Evolutionary conservation across 2,797 vertebrate species (phyloP), one percentile per base, ranked within the genome.

Genomic region (Pyrocephalus nanus): DNA sequence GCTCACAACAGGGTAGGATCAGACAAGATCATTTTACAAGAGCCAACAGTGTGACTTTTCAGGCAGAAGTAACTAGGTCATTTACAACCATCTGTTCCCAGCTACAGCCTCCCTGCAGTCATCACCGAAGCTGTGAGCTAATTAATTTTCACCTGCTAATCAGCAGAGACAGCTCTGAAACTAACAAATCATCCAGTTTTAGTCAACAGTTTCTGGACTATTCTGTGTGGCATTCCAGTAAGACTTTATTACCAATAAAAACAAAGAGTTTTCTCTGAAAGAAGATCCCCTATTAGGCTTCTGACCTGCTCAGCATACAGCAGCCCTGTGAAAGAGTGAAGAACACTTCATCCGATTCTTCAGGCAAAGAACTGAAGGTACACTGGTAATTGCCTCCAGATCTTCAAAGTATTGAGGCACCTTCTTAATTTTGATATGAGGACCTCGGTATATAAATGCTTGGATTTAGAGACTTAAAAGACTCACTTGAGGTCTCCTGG

Each of bases 11-110:
- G 58, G 27, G 55, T 55, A 88, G 82, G 67, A 77, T 55, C 66
- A 80, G 67, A 81, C 43, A 57, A 73, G 75, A 66, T 40, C 73
- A 53, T 40, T 94, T 93, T 54, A 86, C 79, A 62, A 32, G 62
- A 81, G 36, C 58, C 55, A 78, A 11, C 8, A 4, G 79, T 29
- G 62, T 93, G 83, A 84, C 83, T 93, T 61, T 70, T 75, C 90
- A 95, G 93, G 95, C 95, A 93, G 90, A 86, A 92, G 83, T 94
- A 96, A 95, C 76, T 73, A 86, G 92, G 92, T 95, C 92, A 70
- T 79, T 94, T 86, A 58, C 88, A 86, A 60, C 94, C 92, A 95
- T 90, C 96, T 95, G 95, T 86, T 95, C 92, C 40, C 8, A 43
- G 54, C 62, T 80, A 65, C 62, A 25, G 65, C n/a, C 66, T 84